phyloP scores from a whole-genome alignment of 2,113 vertebrate species.

The Thermophis baileyi region DNA sequence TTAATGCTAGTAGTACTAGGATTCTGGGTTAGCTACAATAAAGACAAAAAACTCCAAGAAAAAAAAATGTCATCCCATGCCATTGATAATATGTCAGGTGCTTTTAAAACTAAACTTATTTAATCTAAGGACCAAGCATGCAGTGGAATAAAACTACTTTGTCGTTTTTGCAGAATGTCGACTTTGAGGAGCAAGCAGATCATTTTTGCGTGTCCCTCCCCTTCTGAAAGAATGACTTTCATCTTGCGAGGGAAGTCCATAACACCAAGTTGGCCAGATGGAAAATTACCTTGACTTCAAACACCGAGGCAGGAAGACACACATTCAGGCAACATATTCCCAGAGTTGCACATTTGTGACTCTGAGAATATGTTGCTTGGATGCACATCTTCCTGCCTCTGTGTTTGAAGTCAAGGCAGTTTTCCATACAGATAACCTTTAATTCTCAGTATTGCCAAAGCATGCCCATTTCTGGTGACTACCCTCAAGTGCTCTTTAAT shows the following conservation, averaged over 20 bases:
- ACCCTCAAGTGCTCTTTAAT: not conserved
- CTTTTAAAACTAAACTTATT: not conserved
- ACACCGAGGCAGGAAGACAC: not conserved
- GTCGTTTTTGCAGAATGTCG: not conserved
- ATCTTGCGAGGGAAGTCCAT: not conserved
- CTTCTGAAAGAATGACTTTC: accelerated
- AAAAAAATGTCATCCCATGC: not conserved
- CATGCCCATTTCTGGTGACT: not conserved
- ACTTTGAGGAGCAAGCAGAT: not conserved
- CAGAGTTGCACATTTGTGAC: not conserved
- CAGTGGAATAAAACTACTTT: not conserved
- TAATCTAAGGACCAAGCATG: not conserved
- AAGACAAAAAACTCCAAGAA: not conserved
- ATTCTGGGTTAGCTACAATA: not conserved
- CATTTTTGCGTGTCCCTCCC: not conserved
- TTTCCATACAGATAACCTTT: not conserved
- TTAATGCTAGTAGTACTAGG: no score
- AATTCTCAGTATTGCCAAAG: not conserved
- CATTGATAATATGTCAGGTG: not conserved
- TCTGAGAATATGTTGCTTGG: not conserved
- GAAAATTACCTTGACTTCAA: not conserved
- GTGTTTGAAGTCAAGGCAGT: not conserved
- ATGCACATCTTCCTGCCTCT: not conserved
- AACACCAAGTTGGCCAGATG: not conserved
- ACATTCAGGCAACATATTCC: not conserved